Base-by-base conservation (phyloP, 2,113 vertebrate species). In the Apodemus speciosus region DNA sequence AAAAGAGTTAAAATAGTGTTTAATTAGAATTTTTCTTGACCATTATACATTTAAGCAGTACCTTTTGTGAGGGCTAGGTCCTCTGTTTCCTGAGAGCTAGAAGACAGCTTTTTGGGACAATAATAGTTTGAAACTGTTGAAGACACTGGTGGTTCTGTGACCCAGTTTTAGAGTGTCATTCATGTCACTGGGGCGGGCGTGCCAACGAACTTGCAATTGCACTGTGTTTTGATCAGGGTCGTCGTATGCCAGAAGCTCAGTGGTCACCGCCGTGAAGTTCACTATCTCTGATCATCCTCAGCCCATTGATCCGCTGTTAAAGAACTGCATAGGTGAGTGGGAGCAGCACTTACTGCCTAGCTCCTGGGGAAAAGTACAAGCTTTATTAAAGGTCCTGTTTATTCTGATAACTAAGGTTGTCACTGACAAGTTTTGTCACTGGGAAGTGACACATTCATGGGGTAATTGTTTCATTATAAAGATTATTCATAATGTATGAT, bases 261-360 rank as follows among this genome's bases (percentile, higher is more conserved):
- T 99, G 92, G 99, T 99, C 83, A 99, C 99, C 32, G 99, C 99
- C 84, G 99, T 99, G 51, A 99, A 99, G 94, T 99, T 99, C 98
- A 99, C 99, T 56, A 99, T 99, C 98, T 99, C 99, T 94, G 99
- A 99, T 97, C 99, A 99, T 88, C 99, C 99, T 23, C 99, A 99
- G 93, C 99, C 99, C 88, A 99, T 99, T 97, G 99, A 99, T 96
- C 99, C 99, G 0, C 98, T 99, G 56, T 98, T 99, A 97, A 99
- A 99, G 98, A 99, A 99, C 96, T 99, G 99, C 97, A 99, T 99
- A 98, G 99, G 99, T 99, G 97, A 97, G 97, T 96, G 81, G 51
- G 90, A 93, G 85, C 20, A 76, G 80, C 92, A 35, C 9, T 73
- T 89, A 20, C 11, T 40, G 35, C 62, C 35, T 53, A 83, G 51